phyloP scores from a whole-genome alignment of 2,888 invertebrate species.

The Reticulitermes lucifugus region DNA sequence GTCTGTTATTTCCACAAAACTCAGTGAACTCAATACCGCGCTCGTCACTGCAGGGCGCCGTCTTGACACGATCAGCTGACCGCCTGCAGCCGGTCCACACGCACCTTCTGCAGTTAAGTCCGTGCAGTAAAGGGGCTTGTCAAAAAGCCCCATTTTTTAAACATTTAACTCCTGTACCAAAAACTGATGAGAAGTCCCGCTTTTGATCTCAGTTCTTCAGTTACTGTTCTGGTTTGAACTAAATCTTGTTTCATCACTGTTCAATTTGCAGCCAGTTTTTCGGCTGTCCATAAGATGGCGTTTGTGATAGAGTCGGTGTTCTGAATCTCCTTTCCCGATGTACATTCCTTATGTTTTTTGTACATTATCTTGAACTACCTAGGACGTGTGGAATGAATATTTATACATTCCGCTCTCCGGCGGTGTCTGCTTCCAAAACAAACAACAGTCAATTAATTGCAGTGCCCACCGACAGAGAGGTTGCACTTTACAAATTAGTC shows the following conservation, averaged over 20 bases:
- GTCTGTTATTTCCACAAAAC: no score
- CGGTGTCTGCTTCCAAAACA: slow-evolving; percentile 4
- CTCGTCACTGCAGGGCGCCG: no score
- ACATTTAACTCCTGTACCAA: no score
- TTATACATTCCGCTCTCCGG: slow-evolving; percentile 1
- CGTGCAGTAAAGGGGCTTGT: no score
- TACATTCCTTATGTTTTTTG: slow-evolving; percentile 4
- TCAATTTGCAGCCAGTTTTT: slow-evolving; percentile 15
- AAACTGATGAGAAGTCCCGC: no score
- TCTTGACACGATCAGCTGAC: no score
- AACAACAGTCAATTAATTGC: slow-evolving; percentile 39
- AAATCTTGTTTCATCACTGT: slow-evolving; percentile 17
- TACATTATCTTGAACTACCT: slow-evolving; percentile 6
- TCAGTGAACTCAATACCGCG: no score
- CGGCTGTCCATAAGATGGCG: slow-evolving; percentile 30
- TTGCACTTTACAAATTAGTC: slow-evolving; percentile 37
- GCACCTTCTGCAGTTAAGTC: no score
- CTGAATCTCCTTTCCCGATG: neutral
- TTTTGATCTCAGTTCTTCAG: neutral
- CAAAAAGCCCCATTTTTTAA: no score
- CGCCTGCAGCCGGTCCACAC: no score
- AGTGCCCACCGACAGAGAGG: neutral
- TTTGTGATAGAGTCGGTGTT: slow-evolving; percentile 19
- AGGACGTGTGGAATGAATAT: slow-evolving; percentile 34
- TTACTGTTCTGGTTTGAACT: neutral